Evolutionary conservation across 1,140 invertebrate species (phyloP).

Genomic region (Teleopsis dalmanni): DNA sequence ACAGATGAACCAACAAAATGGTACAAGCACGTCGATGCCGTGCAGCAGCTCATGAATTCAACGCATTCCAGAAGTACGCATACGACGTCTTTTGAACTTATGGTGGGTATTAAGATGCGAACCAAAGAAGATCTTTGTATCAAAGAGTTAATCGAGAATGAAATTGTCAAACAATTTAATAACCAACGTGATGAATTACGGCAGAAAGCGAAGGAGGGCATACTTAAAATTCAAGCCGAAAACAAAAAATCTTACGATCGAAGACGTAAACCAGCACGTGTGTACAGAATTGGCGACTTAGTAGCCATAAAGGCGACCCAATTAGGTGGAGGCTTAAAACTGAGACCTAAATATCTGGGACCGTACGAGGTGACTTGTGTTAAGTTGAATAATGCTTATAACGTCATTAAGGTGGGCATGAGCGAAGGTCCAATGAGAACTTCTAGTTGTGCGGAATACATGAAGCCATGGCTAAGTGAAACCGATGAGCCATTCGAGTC

Average conservation of each 20-base stretch:
- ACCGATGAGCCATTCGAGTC: not conserved
- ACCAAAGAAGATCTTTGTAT: conserved; percentile 15
- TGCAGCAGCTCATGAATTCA: conserved; percentile 6
- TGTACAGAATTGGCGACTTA: conserved; percentile 30
- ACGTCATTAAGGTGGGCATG: conserved; percentile 1
- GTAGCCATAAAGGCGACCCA: conserved; percentile 42
- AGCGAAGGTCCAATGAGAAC: conserved; percentile 4
- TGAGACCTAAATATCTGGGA: conserved; percentile 37
- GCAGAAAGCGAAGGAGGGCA: conserved; percentile 21
- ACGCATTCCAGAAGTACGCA: not conserved
- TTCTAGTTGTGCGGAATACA: conserved; percentile 1
- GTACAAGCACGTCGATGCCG: conserved; percentile 4
- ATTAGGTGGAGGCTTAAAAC: conserved; percentile 29
- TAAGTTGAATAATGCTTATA: conserved; percentile 23
- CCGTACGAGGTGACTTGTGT: conserved; percentile 28
- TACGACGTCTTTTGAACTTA: conserved; percentile 4
- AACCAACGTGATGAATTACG: conserved; percentile 7
- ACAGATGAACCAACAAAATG: conserved; percentile 5
- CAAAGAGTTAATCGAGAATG: conserved; percentile 22
- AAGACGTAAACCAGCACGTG: conserved; percentile 19
- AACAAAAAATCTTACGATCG: conserved; percentile 29
- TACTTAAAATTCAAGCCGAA: conserved; percentile 35
- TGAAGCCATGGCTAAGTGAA: conserved; percentile 1
- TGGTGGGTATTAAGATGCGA: conserved; percentile 1
- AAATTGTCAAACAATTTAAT: conserved; percentile 19